phyloP scores from a whole-genome alignment of 1,140 invertebrate species.

The Rhagoletis pomonella region DNA sequence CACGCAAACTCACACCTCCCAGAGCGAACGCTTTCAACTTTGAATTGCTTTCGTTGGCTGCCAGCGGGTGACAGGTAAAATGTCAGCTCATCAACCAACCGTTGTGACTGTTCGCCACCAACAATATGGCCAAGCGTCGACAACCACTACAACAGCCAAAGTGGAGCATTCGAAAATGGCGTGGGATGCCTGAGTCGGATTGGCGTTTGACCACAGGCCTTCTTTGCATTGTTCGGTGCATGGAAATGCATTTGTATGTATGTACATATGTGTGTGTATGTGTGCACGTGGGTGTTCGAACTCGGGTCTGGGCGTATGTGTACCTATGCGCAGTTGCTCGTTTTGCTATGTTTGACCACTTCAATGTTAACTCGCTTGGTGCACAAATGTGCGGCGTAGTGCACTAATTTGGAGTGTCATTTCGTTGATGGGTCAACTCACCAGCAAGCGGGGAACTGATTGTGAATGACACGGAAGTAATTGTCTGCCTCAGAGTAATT shows the following conservation, averaged over 20 bases:
- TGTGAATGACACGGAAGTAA: not conserved
- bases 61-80: slow-evolving; percentile 38
- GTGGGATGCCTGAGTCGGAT: not conserved
- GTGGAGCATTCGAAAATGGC: slow-evolving; percentile 24
- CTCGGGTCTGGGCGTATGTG: not conserved
- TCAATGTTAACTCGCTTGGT: slow-evolving; percentile 21
- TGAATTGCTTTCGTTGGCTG: not conserved
- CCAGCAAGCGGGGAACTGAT: not conserved
- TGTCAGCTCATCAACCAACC: slow-evolving; percentile 10
- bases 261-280: not conserved
- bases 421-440: slow-evolving; percentile 7
- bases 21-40: not conserved
- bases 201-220: not conserved
- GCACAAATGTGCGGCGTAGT: slow-evolving; percentile 2
- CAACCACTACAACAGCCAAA: not conserved
- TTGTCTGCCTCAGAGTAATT: not conserved
- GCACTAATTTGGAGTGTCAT: slow-evolving; percentile 53
- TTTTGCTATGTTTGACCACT: not conserved
- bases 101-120: not conserved
- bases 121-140: not conserved
- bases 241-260: not conserved
- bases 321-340: not conserved
- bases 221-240: not conserved
- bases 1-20: slow-evolving; percentile 47
- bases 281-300: not conserved